Conservation (phyloP, 2,797 vertebrate genomes). For the Pelochelys cantorii region DNA sequence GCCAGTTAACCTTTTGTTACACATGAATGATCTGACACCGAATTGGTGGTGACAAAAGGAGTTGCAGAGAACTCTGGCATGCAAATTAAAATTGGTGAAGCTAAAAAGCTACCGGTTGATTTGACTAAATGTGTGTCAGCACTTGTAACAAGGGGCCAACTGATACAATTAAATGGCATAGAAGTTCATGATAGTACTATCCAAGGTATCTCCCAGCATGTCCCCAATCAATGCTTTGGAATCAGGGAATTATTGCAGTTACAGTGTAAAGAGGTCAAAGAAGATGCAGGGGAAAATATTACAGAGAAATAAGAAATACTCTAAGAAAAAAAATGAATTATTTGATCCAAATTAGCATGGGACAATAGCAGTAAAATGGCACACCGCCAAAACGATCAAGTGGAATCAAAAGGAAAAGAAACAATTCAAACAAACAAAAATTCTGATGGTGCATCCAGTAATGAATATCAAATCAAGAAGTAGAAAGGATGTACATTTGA, state of each 20-base stretch:
- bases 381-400: background rate
- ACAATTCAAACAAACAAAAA: background rate
- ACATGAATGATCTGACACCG: background rate
- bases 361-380: background rate
- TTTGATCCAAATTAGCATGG: background rate
- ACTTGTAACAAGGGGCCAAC: background rate
- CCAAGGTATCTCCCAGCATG: background rate
- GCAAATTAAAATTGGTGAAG: background rate
- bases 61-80: background rate
- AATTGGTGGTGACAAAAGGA: background rate
- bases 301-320: background rate
- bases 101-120: background rate
- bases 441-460: background rate
- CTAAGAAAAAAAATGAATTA: background rate
- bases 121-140: background rate
- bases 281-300: background rate
- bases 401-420: background rate
- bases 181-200: background rate
- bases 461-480: background rate
- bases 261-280: background rate
- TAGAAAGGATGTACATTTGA: background rate
- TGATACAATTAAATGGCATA: background rate
- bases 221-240: background rate
- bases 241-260: background rate
- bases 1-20: background rate